Evolutionary conservation across 2,888 invertebrate species (phyloP).

Genomic region (Nematopogon swammerdamellus): DNA sequence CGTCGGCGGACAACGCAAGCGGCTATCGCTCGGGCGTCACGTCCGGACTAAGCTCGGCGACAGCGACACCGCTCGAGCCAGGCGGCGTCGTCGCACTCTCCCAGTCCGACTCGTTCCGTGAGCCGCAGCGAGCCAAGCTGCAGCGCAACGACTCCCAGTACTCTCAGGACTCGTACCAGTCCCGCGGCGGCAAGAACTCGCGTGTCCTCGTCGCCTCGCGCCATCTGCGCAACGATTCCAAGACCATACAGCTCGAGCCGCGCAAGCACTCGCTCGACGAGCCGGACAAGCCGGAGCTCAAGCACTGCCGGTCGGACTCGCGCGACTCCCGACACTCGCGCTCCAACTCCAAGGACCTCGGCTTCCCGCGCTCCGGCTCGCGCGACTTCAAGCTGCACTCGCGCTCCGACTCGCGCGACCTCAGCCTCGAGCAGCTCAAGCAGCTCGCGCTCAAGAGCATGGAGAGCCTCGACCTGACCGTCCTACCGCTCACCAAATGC

Average conservation of each 20-base stretch:
- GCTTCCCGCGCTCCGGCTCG: slow-evolving; percentile 21
- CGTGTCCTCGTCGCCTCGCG: slow-evolving; percentile 50
- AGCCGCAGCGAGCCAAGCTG: slow-evolving; percentile 17
- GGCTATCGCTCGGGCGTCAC: slow-evolving; percentile 39
- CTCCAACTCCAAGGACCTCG: slow-evolving; percentile 22
- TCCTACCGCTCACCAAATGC: slow-evolving; percentile 32
- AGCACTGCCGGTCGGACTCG: slow-evolving; percentile 39
- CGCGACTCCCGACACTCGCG: slow-evolving; percentile 27
- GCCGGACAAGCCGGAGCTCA: slow-evolving; percentile 18
- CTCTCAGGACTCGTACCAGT: slow-evolving; percentile 22
- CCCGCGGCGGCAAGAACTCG: slow-evolving; percentile 23
- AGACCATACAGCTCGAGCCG: slow-evolving; percentile 61
- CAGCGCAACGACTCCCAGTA: slow-evolving; percentile 44
- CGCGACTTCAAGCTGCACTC: slow-evolving; percentile 35
- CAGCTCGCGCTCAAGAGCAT: slow-evolving; percentile 45
- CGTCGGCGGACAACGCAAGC: slow-evolving; percentile 51
- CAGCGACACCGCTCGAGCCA: slow-evolving; percentile 33
- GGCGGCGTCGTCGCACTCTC: slow-evolving; percentile 12
- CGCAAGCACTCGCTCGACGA: slow-evolving; percentile 36
- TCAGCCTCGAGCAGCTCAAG: slow-evolving; percentile 43
- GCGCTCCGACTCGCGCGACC: slow-evolving; percentile 49
- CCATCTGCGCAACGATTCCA: slow-evolving; percentile 60
- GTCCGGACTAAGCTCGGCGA: slow-evolving; percentile 38
- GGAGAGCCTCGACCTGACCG: slow-evolving; percentile 41
- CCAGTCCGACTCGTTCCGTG: slow-evolving; percentile 13